Conservation (phyloP, 2,797 vertebrate genomes). For the Lacerta bilineata region DNA sequence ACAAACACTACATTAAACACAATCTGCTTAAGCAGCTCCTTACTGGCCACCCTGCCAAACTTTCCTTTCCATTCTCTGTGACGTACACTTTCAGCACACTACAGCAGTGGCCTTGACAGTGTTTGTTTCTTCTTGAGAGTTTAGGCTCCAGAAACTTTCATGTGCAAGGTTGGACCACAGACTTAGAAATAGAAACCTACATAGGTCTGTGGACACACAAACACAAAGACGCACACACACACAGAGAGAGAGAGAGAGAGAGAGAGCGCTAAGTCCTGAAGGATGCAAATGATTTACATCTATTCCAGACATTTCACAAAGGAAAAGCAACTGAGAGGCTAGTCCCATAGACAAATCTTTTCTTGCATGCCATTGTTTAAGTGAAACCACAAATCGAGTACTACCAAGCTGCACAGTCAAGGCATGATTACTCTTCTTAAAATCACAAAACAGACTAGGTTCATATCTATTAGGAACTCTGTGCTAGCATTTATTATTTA, state of each 20-base stretch:
- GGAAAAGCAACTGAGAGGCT: background rate
- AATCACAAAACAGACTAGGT: background rate
- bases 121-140: slow-evolving; percentile 3
- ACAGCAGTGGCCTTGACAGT: background rate
- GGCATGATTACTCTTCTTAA: background rate
- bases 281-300: background rate
- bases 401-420: background rate
- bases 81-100: background rate
- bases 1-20: slow-evolving; percentile 25
- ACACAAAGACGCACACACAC: no score
- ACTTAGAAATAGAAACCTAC: background rate
- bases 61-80: background rate
- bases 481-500: background rate
- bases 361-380: background rate
- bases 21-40: background rate
- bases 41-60: slow-evolving; percentile 2
- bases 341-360: background rate
- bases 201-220: background rate
- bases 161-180: background rate
- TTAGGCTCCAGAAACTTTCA: background rate
- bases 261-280: background rate
- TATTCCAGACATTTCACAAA: background rate
- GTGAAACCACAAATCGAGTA: background rate
- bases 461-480: background rate
- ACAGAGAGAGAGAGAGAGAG: no score